A percentile compares a stretch with the other conserved stretches of the same genome.
phyloP scores from a whole-genome alignment of 92 coral and sea anemone species.

The Metridium senile region DNA sequence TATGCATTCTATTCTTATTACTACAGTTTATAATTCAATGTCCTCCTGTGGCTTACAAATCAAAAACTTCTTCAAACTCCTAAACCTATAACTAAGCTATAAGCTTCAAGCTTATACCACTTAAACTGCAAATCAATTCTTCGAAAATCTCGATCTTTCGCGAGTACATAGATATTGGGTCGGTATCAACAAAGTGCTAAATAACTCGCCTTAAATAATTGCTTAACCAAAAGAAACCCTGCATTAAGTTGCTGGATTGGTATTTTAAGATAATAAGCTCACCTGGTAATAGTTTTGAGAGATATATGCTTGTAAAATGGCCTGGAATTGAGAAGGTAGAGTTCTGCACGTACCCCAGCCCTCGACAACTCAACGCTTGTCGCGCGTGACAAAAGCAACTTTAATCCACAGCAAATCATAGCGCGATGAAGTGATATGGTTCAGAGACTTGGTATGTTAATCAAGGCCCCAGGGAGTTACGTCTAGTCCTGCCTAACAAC shows the following conservation, averaged over 20 bases:
- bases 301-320: background rate
- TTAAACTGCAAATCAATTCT: no score
- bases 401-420: background rate
- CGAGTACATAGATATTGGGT: background rate
- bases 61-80: background rate
- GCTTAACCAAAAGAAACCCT: background rate
- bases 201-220: background rate
- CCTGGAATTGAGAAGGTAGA: background rate
- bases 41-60: background rate
- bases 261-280: background rate
- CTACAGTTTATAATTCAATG: background rate
- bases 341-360: no score
- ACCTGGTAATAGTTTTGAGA: background rate
- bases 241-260: background rate
- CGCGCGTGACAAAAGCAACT: background rate
- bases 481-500: background rate
- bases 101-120: no score
- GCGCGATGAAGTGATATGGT: background rate
- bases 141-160: background rate
- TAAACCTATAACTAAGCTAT: background rate
- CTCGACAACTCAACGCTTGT: background rate
- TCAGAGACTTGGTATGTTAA: background rate
- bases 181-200: background rate
- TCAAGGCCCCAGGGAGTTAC: background rate
- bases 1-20: background rate